A percentile compares a stretch with the other conserved stretches of the same genome.
These are phyloP conservation scores for Melanostoma mellinum DNA, from an alignment of 2,888 invertebrate species.

Conservation along the genomic window DNA sequence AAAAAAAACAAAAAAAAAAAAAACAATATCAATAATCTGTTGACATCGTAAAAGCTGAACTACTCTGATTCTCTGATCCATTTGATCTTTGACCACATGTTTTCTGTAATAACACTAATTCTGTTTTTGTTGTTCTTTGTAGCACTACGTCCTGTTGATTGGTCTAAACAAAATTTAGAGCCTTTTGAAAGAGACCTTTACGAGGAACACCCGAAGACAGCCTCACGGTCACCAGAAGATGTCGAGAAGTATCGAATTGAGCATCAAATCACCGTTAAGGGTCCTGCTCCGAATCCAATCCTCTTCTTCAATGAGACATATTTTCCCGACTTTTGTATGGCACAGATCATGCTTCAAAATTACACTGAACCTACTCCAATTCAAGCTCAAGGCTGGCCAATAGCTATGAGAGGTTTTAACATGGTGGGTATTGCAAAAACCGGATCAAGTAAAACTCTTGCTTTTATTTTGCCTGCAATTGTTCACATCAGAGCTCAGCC, in stretches of 20 bases:
- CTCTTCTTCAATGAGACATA: conserved; percentile 88
- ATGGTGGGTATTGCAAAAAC: conserved; percentile 92
- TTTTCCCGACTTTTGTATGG: conserved; percentile 87
- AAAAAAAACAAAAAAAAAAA: too few relatives aligned
- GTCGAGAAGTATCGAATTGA: conserved; percentile 85
- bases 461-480: conserved; percentile 89
- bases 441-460: conserved; percentile 88
- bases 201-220: conserved; percentile 85
- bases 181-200: conserved; percentile 91
- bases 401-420: conserved; percentile 89
- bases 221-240: conserved; percentile 85
- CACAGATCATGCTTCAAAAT: conserved; percentile 84
- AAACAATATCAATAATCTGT: too few relatives aligned
- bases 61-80: too few relatives aligned
- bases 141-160: conserved; percentile 79
- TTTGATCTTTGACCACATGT: too few relatives aligned
- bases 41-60: too few relatives aligned
- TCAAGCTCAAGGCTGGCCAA: conserved; percentile 92
- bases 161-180: conserved; percentile 83
- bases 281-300: conserved; percentile 87
- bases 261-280: conserved; percentile 88
- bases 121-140: background rate
- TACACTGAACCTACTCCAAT: conserved; percentile 89
- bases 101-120: too few relatives aligned
- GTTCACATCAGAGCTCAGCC: conserved; percentile 91